Percentiles rank a stretch among this genome's conserved stretches.
phyloP scores from a whole-genome alignment of 2,113 vertebrate species.

The Reinhardtius hippoglossoides region DNA sequence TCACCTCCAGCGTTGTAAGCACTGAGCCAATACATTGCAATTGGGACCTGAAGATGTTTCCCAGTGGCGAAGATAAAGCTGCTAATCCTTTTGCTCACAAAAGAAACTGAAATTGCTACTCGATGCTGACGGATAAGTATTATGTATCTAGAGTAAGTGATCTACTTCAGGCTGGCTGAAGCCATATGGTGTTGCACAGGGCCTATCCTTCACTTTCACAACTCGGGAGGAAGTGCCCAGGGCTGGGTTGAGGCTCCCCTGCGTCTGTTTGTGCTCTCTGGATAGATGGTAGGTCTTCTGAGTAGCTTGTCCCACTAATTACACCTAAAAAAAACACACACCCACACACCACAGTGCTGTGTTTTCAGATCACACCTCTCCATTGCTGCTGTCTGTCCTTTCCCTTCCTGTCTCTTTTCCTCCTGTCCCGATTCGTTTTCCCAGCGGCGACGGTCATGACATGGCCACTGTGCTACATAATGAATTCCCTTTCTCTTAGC shows the following conservation, averaged over 20 bases:
- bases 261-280: constrained; percentile 34
- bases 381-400: constrained; percentile 32
- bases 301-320: constrained; percentile 49
- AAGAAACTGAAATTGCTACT: constrained; percentile 61
- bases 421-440: constrained; percentile 48
- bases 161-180: constrained; percentile 49
- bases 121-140: constrained; percentile 56
- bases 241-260: constrained; percentile 35
- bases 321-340: constrained; percentile 21
- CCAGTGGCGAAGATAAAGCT: constrained; percentile 60
- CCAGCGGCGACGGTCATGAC: constrained; percentile 37
- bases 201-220: constrained; percentile 47
- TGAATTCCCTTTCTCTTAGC: constrained; percentile 39
- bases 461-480: constrained; percentile 38
- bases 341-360: constrained; percentile 6
- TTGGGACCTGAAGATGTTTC: constrained; percentile 52
- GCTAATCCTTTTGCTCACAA: constrained; percentile 59
- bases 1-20: constrained; percentile 46
- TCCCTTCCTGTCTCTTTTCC: constrained; percentile 27
- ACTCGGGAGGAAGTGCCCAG: constrained; percentile 21
- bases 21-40: constrained; percentile 48
- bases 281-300: constrained; percentile 28
- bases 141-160: constrained; percentile 50
- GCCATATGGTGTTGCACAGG: constrained; percentile 47
- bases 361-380: constrained; percentile 56